Percentiles rank a stretch among this genome's conserved stretches.
Evolutionary conservation across 2,888 invertebrate species (phyloP).

Genomic region (Limnephilus auricula): DNA sequence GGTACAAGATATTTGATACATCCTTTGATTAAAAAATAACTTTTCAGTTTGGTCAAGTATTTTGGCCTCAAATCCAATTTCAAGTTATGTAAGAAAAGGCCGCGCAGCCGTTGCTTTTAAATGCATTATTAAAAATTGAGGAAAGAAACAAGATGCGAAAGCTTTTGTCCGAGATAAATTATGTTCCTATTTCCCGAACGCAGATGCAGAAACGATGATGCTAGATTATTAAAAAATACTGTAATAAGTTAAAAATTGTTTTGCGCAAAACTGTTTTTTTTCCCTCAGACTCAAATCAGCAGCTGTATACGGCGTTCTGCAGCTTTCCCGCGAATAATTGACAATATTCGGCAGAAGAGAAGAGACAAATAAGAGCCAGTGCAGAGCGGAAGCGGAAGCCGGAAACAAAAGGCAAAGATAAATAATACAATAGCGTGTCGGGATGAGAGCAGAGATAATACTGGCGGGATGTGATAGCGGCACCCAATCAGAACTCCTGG

Average conservation of each 20-base stretch:
- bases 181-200: not conserved
- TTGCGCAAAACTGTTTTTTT: not conserved
- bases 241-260: not conserved
- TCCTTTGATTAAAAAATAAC: too few relatives aligned
- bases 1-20: too few relatives aligned
- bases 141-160: not conserved
- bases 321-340: not conserved
- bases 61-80: too few relatives aligned
- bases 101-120: not conserved
- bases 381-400: not conserved
- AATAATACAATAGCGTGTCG: slow-evolving; percentile 37
- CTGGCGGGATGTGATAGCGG: slow-evolving; percentile 16
- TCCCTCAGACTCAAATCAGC: not conserved
- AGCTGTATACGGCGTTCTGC: not conserved
- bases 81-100: too few relatives aligned
- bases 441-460: slow-evolving; percentile 6
- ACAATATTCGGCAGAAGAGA: slow-evolving; percentile 29
- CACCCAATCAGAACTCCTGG: not conserved
- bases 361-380: slow-evolving; percentile 12
- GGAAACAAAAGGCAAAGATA: slow-evolving; percentile 17
- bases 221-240: not conserved
- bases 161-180: too few relatives aligned
- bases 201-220: not conserved
- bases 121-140: not conserved
- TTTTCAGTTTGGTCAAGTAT: too few relatives aligned